Base-by-base conservation (phyloP, 1,140 invertebrate genomes). In the Laupala kohalensis region DNA sequence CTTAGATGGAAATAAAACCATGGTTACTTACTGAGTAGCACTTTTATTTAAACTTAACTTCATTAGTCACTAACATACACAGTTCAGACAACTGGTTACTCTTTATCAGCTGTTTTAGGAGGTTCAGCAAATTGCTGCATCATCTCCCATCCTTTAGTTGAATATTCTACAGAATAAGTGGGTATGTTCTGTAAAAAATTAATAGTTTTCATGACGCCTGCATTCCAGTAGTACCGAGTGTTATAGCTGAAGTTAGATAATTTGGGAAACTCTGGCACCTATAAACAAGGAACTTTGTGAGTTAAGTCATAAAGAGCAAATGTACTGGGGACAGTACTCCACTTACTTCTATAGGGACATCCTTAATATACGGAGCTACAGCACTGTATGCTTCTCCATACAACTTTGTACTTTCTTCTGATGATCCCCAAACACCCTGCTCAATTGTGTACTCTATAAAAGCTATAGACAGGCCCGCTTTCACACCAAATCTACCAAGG, bases 151-250 rank as follows among this genome's bases (percentile, higher is more conserved):
- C 76, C 76, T 78, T 81, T 74, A 25, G 75, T 72, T 74, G 78
- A 76, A 78, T 81, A 82, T 78, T 80, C 72, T 72, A 74, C 29
- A 74, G 78, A 66, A 73, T 83, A 79, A 72, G 78, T 78, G 5
- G 84, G 85, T 15, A 84, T 76, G 75, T 85, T 76, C 6, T 80
- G 76, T 15, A 85, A 72, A 76, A 85, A 85, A 69, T 76, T 77
- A 73, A 85, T 85, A 74, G 83, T 82, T 29, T 80, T 73, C 76
- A 83, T 82, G 0, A 86, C 83, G 73, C 84, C 84, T 78, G 76
- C 76, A 75, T 86, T 86, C 84, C 84, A 86, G 73, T 83, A 84
- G 73, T 84, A 80, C 77, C 83, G 83, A 66, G 81, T 80, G 71
- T 83, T 73, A 76, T 84, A 82, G 67, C 80, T 79, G 64, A 83